Conservation (phyloP, 2,888 invertebrate genomes). For the Dolichopus griseipennis region DNA sequence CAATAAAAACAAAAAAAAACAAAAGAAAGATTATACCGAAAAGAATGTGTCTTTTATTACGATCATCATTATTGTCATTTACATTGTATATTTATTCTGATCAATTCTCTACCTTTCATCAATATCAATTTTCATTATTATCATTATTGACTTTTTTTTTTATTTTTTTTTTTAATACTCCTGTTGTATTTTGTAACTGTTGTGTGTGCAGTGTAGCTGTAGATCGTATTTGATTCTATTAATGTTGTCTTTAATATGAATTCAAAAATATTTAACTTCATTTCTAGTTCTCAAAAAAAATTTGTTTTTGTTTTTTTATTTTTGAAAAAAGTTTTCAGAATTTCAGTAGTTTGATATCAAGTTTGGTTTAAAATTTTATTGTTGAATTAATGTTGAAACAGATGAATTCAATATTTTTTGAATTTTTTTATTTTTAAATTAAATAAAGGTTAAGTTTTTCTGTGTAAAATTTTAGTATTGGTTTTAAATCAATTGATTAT, state of each 20-base stretch:
- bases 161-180: too few relatives aligned
- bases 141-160: too few relatives aligned
- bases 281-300: not conserved
- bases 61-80: constrained; percentile 1
- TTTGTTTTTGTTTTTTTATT: not conserved
- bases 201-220: too few relatives aligned
- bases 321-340: not conserved
- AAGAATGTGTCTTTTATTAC: not conserved
- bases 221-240: too few relatives aligned
- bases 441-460: too few relatives aligned
- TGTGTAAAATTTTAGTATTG: too few relatives aligned
- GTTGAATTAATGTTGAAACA: too few relatives aligned
- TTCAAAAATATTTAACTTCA: not conserved
- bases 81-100: not conserved
- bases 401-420: too few relatives aligned
- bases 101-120: not conserved
- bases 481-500: too few relatives aligned
- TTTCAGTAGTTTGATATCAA: not conserved
- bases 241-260: not conserved
- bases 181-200: too few relatives aligned
- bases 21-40: not conserved
- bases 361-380: too few relatives aligned
- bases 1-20: not conserved
- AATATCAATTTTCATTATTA: not conserved
- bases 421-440: too few relatives aligned